Evolutionary conservation across 2,888 invertebrate species (phyloP).

Genomic region (Zeuzera pyrina): DNA sequence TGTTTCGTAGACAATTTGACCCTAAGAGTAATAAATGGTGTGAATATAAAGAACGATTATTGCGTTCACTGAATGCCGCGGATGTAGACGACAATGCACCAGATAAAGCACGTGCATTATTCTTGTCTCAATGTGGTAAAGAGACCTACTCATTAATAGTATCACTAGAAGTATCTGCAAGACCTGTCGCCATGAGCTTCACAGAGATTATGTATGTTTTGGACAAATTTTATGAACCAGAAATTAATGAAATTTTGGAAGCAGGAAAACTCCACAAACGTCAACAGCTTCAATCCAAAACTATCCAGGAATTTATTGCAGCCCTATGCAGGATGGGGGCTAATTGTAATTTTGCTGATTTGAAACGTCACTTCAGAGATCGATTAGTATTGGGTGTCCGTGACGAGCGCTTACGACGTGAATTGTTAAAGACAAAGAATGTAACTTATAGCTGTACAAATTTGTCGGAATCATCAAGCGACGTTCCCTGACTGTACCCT

Average conservation of each 20-base stretch:
- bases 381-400: no score
- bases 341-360: slow-evolving; percentile 3
- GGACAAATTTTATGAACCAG: slow-evolving; percentile 5
- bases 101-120: background rate
- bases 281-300: background rate
- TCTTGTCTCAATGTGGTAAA: slow-evolving; percentile 3
- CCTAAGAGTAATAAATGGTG: slow-evolving; percentile 4
- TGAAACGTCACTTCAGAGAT: slow-evolving; percentile 3
- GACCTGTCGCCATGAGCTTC: background rate
- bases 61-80: slow-evolving; percentile 3
- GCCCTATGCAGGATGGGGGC: slow-evolving; percentile 1
- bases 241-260: slow-evolving; percentile 2
- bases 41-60: slow-evolving; percentile 3
- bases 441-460: background rate
- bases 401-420: slow-evolving; percentile 1
- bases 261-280: slow-evolving; percentile 1
- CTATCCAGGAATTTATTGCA: no score
- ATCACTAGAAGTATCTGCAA: background rate
- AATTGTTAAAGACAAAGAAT: background rate
- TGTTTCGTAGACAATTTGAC: slow-evolving; percentile 3
- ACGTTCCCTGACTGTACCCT: background rate
- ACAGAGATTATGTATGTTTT: background rate
- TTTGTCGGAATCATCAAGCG: background rate
- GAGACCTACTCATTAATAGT: background rate
- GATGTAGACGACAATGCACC: background rate